Evolutionary conservation across 1,140 invertebrate species (phyloP).

Genomic region (Anastrepha obliqua): DNA sequence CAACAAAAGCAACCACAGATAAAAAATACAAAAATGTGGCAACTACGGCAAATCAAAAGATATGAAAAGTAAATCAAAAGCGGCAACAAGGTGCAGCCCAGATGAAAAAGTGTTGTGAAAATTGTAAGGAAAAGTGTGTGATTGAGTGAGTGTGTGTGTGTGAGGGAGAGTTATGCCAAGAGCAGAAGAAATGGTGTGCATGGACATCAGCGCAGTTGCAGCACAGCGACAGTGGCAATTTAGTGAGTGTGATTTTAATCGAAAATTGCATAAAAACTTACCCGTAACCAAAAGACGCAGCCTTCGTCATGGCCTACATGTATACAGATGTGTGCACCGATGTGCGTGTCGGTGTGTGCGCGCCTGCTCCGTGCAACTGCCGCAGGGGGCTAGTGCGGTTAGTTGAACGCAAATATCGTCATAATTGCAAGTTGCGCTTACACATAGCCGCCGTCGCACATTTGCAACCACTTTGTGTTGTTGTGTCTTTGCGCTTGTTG

Average conservation of each 20-base stretch:
- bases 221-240: neutral
- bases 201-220: neutral
- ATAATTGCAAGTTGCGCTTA: conserved; percentile 43
- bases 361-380: neutral
- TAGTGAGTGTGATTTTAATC: conserved; percentile 36
- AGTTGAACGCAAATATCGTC: conserved; percentile 23
- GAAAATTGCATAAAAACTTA: conserved; percentile 38
- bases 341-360: too few species aligned
- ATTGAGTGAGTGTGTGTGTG: neutral
- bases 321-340: too few species aligned
- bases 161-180: neutral
- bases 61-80: conserved; percentile 44
- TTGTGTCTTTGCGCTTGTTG: neutral
- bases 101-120: conserved; percentile 7
- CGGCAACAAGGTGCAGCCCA: conserved; percentile 1
- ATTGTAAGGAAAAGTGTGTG: neutral
- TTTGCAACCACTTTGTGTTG: conserved; percentile 31
- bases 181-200: conserved; percentile 3
- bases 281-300: neutral
- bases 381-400: neutral
- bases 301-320: too few species aligned
- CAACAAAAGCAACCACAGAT: neutral
- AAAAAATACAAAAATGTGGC: conserved; percentile 17
- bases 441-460: neutral
- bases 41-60: conserved; percentile 28